Percentiles rank a stretch among this genome's conserved stretches.
Conservation (phyloP, 2,113 vertebrate genomes). For the Pomatostomus ruficeps region DNA sequence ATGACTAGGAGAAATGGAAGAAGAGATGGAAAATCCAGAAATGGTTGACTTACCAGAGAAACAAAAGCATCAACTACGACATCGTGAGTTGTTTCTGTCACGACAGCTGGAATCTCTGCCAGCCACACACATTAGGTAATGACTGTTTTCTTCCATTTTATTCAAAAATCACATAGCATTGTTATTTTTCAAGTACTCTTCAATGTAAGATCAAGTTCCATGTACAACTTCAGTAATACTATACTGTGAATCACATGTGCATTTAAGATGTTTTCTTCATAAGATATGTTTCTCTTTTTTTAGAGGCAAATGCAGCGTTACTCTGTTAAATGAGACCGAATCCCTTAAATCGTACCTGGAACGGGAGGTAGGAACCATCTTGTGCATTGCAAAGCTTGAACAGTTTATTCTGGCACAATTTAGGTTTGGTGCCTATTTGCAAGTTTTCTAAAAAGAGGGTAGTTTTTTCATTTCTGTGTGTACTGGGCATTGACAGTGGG, state of each 20-base stretch:
- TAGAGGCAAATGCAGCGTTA: slow-evolving; percentile 98
- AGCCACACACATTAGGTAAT: slow-evolving; percentile 93
- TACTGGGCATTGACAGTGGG: not conserved
- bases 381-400: not conserved
- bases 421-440: not conserved
- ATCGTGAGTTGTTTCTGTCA: slow-evolving; percentile 92
- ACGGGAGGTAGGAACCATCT: slow-evolving; percentile 82
- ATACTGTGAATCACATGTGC: not conserved
- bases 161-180: not conserved
- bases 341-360: slow-evolving; percentile 95
- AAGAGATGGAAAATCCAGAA: slow-evolving; percentile 96
- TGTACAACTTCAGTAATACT: not conserved
- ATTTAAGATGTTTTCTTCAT: not conserved
- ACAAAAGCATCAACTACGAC: slow-evolving; percentile 92
- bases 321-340: slow-evolving; percentile 95
- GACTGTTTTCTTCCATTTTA: not conserved
- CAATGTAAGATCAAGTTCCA: not conserved
- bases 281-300: slow-evolving; percentile 17
- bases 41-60: slow-evolving; percentile 91
- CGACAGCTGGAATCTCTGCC: slow-evolving; percentile 94
- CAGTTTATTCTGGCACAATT: not conserved
- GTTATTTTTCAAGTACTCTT: not conserved
- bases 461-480: not conserved
- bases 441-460: not conserved
- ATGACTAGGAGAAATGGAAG: slow-evolving; percentile 87